A percentile compares a stretch with the other conserved stretches of the same genome.
phyloP scores from a whole-genome alignment of 2,888 invertebrate genomes.

The Adelognathus sp. region DNA sequence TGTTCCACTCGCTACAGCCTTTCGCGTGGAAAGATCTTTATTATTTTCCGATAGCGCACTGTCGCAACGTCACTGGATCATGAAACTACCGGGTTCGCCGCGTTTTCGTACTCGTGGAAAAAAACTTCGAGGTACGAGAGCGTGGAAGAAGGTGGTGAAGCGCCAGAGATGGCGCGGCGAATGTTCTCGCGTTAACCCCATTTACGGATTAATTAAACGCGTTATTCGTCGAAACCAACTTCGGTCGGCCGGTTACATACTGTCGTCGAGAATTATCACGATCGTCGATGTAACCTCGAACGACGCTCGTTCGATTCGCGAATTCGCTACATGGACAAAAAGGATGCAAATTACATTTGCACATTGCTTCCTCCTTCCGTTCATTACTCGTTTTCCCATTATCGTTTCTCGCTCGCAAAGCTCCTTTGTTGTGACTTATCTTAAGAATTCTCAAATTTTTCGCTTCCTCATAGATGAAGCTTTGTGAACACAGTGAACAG shows the following conservation, averaged over 20 bases:
- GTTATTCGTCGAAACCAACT: constrained; percentile 66
- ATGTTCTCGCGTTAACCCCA: constrained; percentile 64
- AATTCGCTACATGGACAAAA: constrained; percentile 4
- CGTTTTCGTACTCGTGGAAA: background rate
- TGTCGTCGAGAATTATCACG: constrained; percentile 39
- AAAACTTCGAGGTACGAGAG: background rate
- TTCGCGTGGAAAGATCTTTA: constrained; percentile 65
- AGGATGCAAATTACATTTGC: too few relatives aligned
- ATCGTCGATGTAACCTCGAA: constrained; percentile 39
- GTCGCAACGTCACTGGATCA: background rate
- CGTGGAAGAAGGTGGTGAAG: background rate
- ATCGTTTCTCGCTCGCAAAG: too few relatives aligned
- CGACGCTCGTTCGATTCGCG: constrained; percentile 2
- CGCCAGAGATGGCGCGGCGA: constrained; percentile 25
- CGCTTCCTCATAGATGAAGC: too few relatives aligned
- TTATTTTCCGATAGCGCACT: constrained; percentile 69
- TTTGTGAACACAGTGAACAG: too few relatives aligned
- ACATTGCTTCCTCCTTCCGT: too few relatives aligned
- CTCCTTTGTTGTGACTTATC: background rate
- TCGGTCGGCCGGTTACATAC: constrained; percentile 54
- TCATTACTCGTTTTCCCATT: too few relatives aligned
- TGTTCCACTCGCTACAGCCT: constrained; percentile 25
- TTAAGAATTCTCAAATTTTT: too few relatives aligned
- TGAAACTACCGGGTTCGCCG: background rate
- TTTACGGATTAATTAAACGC: constrained; percentile 71